Evolutionary conservation across 2,797 vertebrate genomes (phyloP).

Genomic region (Smutsia gigantea): DNA sequence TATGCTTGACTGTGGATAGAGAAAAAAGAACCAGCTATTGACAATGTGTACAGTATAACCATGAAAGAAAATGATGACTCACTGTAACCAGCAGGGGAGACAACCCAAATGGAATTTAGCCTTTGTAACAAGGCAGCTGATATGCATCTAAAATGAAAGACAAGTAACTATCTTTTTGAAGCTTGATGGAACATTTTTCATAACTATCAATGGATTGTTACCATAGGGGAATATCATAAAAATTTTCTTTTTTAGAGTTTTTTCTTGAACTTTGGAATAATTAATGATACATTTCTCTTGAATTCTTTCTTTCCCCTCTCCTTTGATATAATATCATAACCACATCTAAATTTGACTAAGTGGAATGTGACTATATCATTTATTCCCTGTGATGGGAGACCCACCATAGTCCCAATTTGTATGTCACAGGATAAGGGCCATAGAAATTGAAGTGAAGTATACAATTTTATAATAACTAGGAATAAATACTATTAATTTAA

Average conservation of each 20-base stretch:
- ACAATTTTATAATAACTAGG: background rate
- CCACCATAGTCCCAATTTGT: background rate
- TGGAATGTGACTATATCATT: background rate
- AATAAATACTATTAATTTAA: background rate
- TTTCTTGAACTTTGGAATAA: background rate
- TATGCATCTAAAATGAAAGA: background rate
- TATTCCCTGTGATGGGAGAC: background rate
- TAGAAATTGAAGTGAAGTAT: background rate
- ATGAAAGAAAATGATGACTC: background rate
- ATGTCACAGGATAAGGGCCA: background rate
- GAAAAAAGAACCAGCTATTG: slow-evolving; percentile 60
- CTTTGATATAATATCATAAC: background rate
- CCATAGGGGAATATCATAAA: background rate
- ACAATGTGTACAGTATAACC: background rate
- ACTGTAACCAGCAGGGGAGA: background rate
- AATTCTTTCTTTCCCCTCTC: background rate
- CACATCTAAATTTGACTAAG: background rate
- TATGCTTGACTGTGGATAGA: background rate
- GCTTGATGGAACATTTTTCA: background rate
- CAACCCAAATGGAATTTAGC: slow-evolving; percentile 5
- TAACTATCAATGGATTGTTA: background rate
- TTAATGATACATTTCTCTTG: background rate
- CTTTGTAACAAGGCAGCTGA: slow-evolving; percentile 54
- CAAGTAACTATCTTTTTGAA: background rate
- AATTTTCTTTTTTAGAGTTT: background rate